These are phyloP conservation scores for Peromyscus attwateri DNA, from an alignment of 2,797 vertebrate genomes.

Conservation along the genomic window DNA sequence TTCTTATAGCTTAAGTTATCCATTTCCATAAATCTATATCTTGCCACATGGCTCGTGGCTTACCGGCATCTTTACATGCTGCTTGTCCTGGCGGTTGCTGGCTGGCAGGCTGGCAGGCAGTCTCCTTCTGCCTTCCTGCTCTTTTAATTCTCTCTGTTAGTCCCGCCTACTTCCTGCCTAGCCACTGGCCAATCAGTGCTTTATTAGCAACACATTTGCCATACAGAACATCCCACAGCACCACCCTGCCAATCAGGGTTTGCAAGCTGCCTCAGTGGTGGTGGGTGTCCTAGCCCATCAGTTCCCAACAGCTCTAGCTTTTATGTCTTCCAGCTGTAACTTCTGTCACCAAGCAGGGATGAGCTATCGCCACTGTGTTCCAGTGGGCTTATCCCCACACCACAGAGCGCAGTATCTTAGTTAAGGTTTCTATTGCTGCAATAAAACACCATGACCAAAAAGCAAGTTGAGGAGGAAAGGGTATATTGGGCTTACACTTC, in stretches of 20 bases:
- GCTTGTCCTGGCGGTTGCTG: too few species aligned
- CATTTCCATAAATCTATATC: too few species aligned
- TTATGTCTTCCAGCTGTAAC: neutral
- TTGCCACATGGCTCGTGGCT: too few species aligned
- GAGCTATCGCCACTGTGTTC: neutral
- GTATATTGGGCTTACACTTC: neutral
- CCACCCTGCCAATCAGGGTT: neutral
- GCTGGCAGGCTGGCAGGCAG: too few species aligned
- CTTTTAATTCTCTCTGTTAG: too few species aligned
- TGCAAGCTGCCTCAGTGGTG: neutral
- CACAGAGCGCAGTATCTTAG: neutral
- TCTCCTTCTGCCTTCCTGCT: too few species aligned
- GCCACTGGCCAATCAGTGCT: too few species aligned
- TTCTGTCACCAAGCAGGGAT: neutral
- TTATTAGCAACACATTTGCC: too few species aligned
- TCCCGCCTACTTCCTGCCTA: too few species aligned
- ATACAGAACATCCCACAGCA: too few species aligned
- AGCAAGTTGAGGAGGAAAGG: neutral
- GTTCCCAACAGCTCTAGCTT: neutral
- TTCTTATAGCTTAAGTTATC: too few species aligned
- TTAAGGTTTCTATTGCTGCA: neutral
- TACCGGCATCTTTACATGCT: too few species aligned
- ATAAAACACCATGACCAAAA: neutral
- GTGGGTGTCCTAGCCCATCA: neutral
- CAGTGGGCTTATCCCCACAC: neutral